Evolutionary conservation across 2,113 vertebrate species (phyloP).

Genomic region (Chiloscyllium plagiosum): DNA sequence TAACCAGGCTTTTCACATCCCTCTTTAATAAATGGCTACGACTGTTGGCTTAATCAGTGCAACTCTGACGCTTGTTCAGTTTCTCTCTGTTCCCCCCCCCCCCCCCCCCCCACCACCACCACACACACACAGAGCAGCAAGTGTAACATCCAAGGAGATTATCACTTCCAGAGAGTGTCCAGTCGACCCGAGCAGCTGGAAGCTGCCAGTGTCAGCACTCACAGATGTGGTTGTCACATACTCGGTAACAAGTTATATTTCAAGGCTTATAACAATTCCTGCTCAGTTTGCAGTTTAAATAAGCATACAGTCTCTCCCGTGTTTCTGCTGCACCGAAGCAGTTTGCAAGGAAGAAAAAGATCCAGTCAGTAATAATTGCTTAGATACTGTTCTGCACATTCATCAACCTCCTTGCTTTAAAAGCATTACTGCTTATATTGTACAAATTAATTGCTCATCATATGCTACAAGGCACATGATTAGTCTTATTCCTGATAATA

Average conservation of each 20-base stretch:
- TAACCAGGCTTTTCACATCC: not conserved
- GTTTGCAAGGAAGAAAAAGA: not conserved
- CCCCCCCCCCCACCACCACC: no score
- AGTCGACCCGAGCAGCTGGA: not conserved
- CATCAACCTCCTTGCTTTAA: conserved; percentile 30
- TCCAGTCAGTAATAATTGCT: conserved; percentile 32
- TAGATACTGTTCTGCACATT: not conserved
- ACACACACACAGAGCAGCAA: not conserved
- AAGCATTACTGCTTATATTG: conserved; percentile 35
- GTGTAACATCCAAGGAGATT: not conserved
- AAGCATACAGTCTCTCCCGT: not conserved
- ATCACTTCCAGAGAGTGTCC: not conserved
- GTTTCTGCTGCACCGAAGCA: not conserved
- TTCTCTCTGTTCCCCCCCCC: not conserved
- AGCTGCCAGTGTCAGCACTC: not conserved
- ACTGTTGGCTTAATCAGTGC: not conserved
- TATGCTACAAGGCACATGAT: conserved; percentile 37
- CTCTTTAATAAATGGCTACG: not conserved
- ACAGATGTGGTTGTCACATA: not conserved
- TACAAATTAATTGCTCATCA: conserved; percentile 38
- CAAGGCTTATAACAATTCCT: not conserved
- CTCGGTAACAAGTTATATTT: conserved; percentile 7
- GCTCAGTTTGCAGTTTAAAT: conserved; percentile 22
- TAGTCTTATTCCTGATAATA: conserved; percentile 38
- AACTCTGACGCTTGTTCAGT: not conserved